phyloP scores from a whole-genome alignment of 2,113 vertebrate species.

The Gadus macrocephalus region DNA sequence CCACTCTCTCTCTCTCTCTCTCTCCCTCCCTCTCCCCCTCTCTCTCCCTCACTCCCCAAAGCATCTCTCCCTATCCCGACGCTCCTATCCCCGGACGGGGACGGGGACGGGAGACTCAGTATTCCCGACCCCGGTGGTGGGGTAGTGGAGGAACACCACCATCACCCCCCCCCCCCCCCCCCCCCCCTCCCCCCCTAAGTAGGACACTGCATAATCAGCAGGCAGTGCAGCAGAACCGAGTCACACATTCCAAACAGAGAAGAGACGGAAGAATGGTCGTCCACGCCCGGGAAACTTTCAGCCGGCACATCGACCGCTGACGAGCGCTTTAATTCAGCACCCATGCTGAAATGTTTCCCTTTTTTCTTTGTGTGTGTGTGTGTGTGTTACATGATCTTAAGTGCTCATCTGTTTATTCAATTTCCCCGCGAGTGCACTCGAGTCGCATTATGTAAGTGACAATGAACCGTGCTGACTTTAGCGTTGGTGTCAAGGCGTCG shows the following conservation, averaged over 20 bases:
- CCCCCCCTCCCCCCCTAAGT: constrained; percentile 59
- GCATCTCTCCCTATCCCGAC: constrained; percentile 4
- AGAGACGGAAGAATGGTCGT: constrained; percentile 20
- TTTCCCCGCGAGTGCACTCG: not conserved
- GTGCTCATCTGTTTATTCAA: constrained; percentile 44
- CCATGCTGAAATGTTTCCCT: constrained; percentile 49
- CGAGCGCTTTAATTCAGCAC: constrained; percentile 48
- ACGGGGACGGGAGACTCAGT: too few relatives aligned
- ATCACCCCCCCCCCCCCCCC: constrained; percentile 35
- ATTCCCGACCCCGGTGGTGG: constrained; percentile 41
- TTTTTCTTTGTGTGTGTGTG: too few relatives aligned
- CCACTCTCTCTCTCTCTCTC: too few relatives aligned
- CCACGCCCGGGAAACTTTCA: constrained; percentile 34
- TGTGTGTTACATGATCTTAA: constrained; percentile 27
- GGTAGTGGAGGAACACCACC: constrained; percentile 57
- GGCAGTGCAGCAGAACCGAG: constrained; percentile 46
- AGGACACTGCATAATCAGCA: constrained; percentile 71
- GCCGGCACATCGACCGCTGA: constrained; percentile 53
- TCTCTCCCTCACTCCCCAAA: constrained; percentile 26
- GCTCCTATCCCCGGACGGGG: not conserved
- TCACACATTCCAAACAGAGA: constrained; percentile 25
- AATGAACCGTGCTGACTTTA: not conserved
- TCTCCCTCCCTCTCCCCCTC: constrained; percentile 17
- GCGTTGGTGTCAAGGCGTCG: not conserved
- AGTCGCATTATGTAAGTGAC: not conserved